Conservation (phyloP, 2,797 vertebrate species). For the Potorous gilbertii region DNA sequence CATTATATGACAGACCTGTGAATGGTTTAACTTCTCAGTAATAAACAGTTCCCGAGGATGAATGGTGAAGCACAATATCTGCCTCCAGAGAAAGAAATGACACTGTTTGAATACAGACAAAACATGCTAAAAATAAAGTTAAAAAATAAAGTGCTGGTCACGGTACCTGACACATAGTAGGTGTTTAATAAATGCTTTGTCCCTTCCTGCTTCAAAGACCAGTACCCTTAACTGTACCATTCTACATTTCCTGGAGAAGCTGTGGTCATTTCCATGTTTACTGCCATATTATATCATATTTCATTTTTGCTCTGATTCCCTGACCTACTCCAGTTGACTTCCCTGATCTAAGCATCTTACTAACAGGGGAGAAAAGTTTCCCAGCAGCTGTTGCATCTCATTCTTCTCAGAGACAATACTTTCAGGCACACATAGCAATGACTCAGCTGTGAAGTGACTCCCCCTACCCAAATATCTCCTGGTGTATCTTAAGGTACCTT, state of each 20-base stretch:
- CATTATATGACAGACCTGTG: neutral
- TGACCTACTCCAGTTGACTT: neutral
- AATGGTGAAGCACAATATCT: neutral
- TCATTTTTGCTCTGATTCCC: neutral
- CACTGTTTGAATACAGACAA: neutral
- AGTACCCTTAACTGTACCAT: neutral
- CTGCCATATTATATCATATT: neutral
- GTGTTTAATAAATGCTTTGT: neutral
- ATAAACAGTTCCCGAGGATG: neutral
- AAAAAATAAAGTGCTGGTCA: neutral
- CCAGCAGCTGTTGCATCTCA: neutral
- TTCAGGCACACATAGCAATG: neutral
- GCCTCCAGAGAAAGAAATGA: neutral
- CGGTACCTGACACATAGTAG: neutral
- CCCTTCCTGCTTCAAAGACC: neutral
- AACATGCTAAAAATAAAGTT: neutral
- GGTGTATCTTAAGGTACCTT: neutral
- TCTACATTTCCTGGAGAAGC: neutral
- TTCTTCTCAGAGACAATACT: neutral
- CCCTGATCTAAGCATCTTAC: neutral
- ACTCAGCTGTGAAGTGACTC: neutral
- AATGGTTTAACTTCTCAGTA: neutral
- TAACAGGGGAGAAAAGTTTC: neutral
- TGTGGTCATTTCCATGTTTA: neutral
- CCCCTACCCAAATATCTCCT: neutral